Evolutionary conservation across 2,113 vertebrate species (phyloP).

Genomic region (Dasyprocta punctata): DNA sequence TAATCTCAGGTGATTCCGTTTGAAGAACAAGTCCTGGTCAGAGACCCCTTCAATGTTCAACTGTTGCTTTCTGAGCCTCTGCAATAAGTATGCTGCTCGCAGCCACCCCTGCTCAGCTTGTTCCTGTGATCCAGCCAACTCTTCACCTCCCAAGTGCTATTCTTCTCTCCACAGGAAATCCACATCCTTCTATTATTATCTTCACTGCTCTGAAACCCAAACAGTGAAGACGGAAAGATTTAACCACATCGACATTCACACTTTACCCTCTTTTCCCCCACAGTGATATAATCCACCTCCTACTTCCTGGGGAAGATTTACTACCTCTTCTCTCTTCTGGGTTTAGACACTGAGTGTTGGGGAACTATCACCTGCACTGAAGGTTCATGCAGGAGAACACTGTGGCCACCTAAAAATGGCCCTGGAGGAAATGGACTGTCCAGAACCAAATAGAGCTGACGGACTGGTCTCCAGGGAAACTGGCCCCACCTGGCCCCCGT

Average conservation of each 20-base stretch:
- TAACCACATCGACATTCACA: background rate
- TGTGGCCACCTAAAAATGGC: background rate
- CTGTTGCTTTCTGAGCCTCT: background rate
- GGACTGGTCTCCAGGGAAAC: background rate
- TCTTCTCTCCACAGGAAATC: background rate
- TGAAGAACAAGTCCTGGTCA: background rate
- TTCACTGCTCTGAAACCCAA: slow-evolving; percentile 38
- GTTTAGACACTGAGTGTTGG: background rate
- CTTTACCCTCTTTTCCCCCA: background rate
- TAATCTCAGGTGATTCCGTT: background rate
- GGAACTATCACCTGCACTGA: background rate
- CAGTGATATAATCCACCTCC: slow-evolving; percentile 1
- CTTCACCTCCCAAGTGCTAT: background rate
- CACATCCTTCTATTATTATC: background rate
- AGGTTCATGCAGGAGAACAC: background rate
- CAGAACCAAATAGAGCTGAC: background rate
- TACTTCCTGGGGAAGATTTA: background rate
- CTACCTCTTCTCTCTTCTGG: background rate
- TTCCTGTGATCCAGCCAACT: background rate
- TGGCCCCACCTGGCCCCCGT: background rate
- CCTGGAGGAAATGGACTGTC: background rate
- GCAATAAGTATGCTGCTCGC: background rate
- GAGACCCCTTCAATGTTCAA: background rate
- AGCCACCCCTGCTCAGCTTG: background rate
- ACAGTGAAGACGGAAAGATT: background rate